phyloP scores from a whole-genome alignment of 2,797 vertebrate genomes.

The Clarias laeviceps region DNA sequence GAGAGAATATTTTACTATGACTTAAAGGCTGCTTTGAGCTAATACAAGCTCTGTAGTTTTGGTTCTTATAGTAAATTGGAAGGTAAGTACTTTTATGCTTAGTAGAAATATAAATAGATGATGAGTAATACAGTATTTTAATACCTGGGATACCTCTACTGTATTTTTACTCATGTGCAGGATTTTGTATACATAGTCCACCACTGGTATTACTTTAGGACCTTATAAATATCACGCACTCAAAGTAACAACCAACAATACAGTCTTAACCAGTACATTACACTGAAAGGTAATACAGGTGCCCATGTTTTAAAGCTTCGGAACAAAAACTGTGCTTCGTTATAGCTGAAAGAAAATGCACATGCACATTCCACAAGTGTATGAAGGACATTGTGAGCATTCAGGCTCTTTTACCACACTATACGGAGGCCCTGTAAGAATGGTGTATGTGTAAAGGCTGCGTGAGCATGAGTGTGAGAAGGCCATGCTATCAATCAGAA shows the following conservation, averaged over 20 bases:
- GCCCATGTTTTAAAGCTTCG: neutral
- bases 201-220: neutral
- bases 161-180: no score
- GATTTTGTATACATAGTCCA: no score
- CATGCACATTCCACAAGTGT: neutral
- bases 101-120: no score
- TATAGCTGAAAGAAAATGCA: neutral
- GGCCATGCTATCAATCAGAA: constrained; percentile 45
- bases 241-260: neutral
- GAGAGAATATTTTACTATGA: no score
- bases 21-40: no score
- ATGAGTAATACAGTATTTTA: no score
- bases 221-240: neutral
- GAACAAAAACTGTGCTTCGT: neutral
- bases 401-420: neutral
- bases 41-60: no score
- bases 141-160: no score
- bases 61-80: no score
- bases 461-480: constrained; percentile 27
- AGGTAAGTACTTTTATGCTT: no score
- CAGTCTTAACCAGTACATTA: neutral
- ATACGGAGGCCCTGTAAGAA: constrained; percentile 4
- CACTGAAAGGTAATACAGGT: neutral
- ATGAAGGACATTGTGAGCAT: neutral
- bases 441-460: constrained; percentile 4